Conservation (phyloP, 1,140 invertebrate species). For the Gryllus bimaculatus region DNA sequence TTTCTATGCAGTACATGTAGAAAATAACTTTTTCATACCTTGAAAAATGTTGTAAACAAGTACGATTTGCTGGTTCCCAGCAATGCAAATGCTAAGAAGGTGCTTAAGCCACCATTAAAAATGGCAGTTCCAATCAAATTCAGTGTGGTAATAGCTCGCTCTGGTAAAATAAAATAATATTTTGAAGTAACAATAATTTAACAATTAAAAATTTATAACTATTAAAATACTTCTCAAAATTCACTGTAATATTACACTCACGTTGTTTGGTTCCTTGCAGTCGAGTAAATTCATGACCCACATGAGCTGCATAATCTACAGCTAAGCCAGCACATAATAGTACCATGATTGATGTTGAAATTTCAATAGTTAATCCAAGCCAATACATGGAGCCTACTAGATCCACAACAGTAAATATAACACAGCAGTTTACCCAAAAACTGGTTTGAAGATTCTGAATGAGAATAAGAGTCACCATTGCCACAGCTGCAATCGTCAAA, state of each 20-base stretch:
- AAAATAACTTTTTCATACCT: slow-evolving; percentile 28
- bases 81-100: slow-evolving; percentile 42
- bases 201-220: background rate
- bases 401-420: slow-evolving; percentile 46
- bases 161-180: slow-evolving; percentile 25
- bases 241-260: slow-evolving; percentile 21
- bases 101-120: slow-evolving; percentile 42
- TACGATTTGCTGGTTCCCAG: slow-evolving; percentile 39
- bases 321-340: slow-evolving; percentile 41
- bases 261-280: slow-evolving; percentile 36
- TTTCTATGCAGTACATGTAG: too few relatives aligned
- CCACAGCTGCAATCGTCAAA: slow-evolving; percentile 41
- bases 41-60: slow-evolving; percentile 42
- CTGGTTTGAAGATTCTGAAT: slow-evolving; percentile 42
- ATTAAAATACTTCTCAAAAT: slow-evolving; percentile 2
- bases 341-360: slow-evolving; percentile 45
- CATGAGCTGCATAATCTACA: slow-evolving; percentile 49
- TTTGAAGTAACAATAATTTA: background rate
- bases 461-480: slow-evolving; percentile 42
- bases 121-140: slow-evolving; percentile 40
- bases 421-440: slow-evolving; percentile 41
- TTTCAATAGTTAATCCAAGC: slow-evolving; percentile 46
- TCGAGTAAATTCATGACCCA: slow-evolving; percentile 44
- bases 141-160: slow-evolving; percentile 35
- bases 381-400: slow-evolving; percentile 45